These are phyloP conservation scores for Eilema caniola DNA, from an alignment of 2,888 invertebrate genomes.

Conservation along the genomic window DNA sequence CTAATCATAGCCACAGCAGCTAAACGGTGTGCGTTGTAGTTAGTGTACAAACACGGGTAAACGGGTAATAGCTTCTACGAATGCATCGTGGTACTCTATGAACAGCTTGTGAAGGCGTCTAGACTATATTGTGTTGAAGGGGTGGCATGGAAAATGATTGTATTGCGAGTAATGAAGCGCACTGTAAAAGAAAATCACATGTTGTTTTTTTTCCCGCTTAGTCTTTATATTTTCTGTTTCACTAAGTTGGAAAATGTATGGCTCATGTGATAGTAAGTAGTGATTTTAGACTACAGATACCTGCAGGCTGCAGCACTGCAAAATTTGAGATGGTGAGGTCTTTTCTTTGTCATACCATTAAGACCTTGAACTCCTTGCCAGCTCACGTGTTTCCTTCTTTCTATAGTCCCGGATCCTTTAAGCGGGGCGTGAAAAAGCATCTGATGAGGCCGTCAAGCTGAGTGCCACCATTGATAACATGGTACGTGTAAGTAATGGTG, in stretches of 20 bases:
- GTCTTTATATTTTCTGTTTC: background rate
- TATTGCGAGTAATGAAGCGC: slow-evolving; percentile 48
- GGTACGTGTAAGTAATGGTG: no score
- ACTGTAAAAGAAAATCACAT: slow-evolving; percentile 36
- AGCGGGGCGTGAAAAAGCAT: no score
- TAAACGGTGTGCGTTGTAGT: slow-evolving; percentile 21
- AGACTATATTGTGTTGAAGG: slow-evolving; percentile 68
- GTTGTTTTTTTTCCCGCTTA: slow-evolving; percentile 19
- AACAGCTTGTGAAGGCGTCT: slow-evolving; percentile 70
- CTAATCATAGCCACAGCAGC: slow-evolving; percentile 15
- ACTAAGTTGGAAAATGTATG: background rate
- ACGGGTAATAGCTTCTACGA: slow-evolving; percentile 40
- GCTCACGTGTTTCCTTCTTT: no score
- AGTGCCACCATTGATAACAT: no score
- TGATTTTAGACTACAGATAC: background rate
- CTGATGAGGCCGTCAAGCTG: no score
- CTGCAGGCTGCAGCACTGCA: background rate
- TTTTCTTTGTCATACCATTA: no score
- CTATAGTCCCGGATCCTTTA: no score
- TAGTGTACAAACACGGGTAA: slow-evolving; percentile 46
- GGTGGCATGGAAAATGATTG: slow-evolving; percentile 51
- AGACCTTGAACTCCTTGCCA: no score
- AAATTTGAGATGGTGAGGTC: no score
- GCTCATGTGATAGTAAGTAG: background rate
- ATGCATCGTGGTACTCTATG: slow-evolving; percentile 45